Base-by-base conservation (phyloP, 2,888 invertebrate species). In the Ceraclea dissimilis region DNA sequence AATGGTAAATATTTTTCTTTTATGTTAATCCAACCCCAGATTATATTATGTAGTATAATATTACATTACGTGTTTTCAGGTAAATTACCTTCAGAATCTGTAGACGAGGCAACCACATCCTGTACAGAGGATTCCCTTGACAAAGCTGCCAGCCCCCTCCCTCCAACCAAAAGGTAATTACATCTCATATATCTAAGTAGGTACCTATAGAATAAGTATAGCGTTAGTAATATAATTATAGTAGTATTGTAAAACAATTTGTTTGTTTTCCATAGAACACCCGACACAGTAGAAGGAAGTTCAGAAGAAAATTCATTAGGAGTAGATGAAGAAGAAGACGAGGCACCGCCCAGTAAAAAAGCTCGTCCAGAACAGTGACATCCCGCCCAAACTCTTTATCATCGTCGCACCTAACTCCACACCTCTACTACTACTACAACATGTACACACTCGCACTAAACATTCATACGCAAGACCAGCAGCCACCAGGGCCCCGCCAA, bases 91-190 rank as follows among this genome's bases (percentile, higher is more conserved):
- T 75, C 75, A 53, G 81, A 83, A 63, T 77, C 83, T 58, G 83
- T 85, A 66, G 86, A 82, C 68, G 86, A 86, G 69, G 86, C 86
- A 47, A 80, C 82, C 63, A 85, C 86, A 60, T 87, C 87, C 20
- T 86, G 83, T 73, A 86, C 86, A 56, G 86, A 87, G 69, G 87
- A 88, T 71, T 87, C 87, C 48, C 71, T 85, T 71, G 85, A 85
- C 70, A 79, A 79, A 63, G 83, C 84, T 21, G 78, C 82, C 60
- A 85, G 81, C 51, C 81, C 80, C 34, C 63, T 65, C 57, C 66
- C 66, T 19, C 65, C 65, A 31, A 75, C 51, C 76, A 77, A 77
- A 70, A 69, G 76, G 77, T 76, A 16, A 16, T 8, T 39, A 31
- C 6, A 31, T 11, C 8, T 11, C 11, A 8, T 31, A 6, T 31